Evolutionary conservation across 2,797 vertebrate species (phyloP).

Genomic region (Odontamblyopus rebecca): DNA sequence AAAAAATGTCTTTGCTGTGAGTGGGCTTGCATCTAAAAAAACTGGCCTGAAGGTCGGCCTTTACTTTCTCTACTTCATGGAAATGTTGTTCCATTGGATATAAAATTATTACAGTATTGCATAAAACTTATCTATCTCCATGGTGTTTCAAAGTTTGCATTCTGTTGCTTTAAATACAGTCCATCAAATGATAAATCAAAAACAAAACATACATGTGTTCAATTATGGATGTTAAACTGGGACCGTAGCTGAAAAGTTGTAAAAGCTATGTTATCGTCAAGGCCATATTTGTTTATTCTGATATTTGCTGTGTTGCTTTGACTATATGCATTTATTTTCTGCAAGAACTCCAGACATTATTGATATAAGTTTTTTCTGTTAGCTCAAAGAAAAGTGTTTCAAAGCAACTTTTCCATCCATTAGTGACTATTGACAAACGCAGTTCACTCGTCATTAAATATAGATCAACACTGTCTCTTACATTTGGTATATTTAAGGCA

Average conservation of each 20-base stretch:
- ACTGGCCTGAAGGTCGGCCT: no score
- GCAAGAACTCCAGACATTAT: neutral
- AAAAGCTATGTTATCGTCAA: neutral
- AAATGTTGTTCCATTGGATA: no score
- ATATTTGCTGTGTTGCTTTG: neutral
- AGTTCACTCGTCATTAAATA: slow-evolving; percentile 67
- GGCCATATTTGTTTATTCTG: neutral
- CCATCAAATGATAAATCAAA: neutral
- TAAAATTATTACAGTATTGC: no score
- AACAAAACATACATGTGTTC: neutral
- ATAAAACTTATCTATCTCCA: no score
- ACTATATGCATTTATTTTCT: neutral
- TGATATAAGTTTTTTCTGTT: slow-evolving; percentile 7
- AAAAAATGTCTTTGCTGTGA: no score
- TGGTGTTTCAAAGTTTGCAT: no score
- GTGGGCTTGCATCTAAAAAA: no score
- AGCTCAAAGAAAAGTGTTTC: slow-evolving; percentile 32
- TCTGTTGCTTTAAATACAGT: no score
- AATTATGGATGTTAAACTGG: no score
- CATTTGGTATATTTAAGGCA: slow-evolving; percentile 61
- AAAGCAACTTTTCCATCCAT: slow-evolving; percentile 36
- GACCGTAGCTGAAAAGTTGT: neutral
- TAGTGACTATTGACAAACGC: slow-evolving; percentile 44
- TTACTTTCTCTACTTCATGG: no score
- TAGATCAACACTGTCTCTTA: slow-evolving; percentile 56